Conservation (phyloP, 1,140 invertebrate species). For the Aphaenogaster ashmeadi region DNA sequence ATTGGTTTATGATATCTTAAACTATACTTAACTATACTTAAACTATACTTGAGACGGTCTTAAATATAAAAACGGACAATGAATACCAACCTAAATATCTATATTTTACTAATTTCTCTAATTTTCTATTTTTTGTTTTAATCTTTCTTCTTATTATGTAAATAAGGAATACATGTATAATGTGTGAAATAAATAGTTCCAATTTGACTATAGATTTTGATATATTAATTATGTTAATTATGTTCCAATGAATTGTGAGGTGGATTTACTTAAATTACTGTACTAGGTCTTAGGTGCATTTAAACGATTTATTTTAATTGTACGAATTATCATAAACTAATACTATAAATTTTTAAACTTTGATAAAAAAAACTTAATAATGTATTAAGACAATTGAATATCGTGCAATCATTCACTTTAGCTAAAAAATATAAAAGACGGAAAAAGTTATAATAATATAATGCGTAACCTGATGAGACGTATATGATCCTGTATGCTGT, state of each 20-base stretch:
- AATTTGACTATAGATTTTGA: background rate
- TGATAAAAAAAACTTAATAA: background rate
- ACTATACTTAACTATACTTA: too few species aligned
- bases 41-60: too few species aligned
- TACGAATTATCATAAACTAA: background rate
- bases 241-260: background rate
- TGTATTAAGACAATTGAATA: background rate
- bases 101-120: too few species aligned
- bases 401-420: background rate
- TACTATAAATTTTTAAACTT: background rate
- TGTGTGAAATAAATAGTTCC: too few species aligned
- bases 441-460: background rate
- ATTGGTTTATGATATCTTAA: too few species aligned
- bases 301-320: background rate
- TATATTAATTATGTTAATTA: background rate
- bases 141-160: too few species aligned
- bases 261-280: background rate
- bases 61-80: too few species aligned
- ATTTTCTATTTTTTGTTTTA: too few species aligned
- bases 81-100: too few species aligned
- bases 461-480: slow-evolving; percentile 50
- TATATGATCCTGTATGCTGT: slow-evolving; percentile 16
- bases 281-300: background rate
- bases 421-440: background rate
- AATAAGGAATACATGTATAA: too few species aligned